phyloP scores from a whole-genome alignment of 2,888 invertebrate species.

The Meganola albula region DNA sequence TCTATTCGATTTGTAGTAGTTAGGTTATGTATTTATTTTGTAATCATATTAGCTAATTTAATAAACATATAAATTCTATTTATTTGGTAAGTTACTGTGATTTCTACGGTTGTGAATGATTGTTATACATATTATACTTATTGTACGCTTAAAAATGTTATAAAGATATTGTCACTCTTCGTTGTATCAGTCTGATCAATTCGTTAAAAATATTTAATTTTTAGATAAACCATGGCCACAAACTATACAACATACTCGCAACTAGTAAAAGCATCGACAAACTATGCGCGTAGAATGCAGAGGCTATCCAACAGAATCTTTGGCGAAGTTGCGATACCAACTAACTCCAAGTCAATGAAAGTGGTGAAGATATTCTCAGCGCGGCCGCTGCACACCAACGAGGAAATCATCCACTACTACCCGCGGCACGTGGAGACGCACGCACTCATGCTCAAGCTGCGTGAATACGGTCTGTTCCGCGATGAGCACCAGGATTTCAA shows the following conservation, averaged over 20 bases:
- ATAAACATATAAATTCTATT: too few species aligned
- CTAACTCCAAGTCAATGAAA: constrained; percentile 86
- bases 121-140: too few species aligned
- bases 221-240: constrained; percentile 53
- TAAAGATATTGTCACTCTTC: too few species aligned
- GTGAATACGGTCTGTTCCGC: constrained; percentile 87
- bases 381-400: constrained; percentile 84
- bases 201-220: too few species aligned
- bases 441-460: constrained; percentile 82
- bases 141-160: too few species aligned
- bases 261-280: constrained; percentile 82
- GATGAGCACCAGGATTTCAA: constrained; percentile 94
- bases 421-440: constrained; percentile 89
- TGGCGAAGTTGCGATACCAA: constrained; percentile 89
- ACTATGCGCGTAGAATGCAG: constrained; percentile 91
- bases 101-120: too few species aligned
- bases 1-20: too few species aligned
- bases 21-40: too few species aligned
- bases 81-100: too few species aligned
- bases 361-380: constrained; percentile 87
- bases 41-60: too few species aligned
- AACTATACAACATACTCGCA: constrained; percentile 85
- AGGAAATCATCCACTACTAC: constrained; percentile 88
- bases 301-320: constrained; percentile 92
- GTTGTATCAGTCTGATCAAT: too few species aligned